Evolutionary conservation across 2,888 invertebrate genomes (phyloP).

Genomic region (Stratiomys singularior): DNA sequence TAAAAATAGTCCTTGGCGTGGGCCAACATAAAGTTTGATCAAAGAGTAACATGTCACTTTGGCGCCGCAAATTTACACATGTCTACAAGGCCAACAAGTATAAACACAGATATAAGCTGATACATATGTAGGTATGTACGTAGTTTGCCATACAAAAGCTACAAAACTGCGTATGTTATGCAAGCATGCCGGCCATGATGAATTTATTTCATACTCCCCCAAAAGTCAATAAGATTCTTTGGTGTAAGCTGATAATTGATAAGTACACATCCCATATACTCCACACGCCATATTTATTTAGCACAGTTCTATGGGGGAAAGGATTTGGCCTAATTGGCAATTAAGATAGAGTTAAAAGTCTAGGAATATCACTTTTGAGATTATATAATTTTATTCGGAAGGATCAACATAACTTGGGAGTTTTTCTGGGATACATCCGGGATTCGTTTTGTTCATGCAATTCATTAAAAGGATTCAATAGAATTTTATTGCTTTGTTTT

Average conservation of each 20-base stretch:
- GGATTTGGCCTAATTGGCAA: constrained; percentile 11
- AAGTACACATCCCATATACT: constrained; percentile 8
- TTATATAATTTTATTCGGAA: no score
- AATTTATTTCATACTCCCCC: background rate
- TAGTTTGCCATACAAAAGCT: background rate
- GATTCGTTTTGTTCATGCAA: no score
- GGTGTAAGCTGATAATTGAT: constrained; percentile 19
- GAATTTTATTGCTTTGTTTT: no score
- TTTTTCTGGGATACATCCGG: no score
- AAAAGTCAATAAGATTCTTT: constrained; percentile 12
- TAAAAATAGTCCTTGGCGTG: constrained; percentile 40
- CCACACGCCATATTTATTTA: background rate
- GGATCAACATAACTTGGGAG: no score
- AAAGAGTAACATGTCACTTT: constrained; percentile 58
- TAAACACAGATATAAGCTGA: background rate
- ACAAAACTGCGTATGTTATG: background rate
- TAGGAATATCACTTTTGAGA: no score
- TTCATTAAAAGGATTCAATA: no score
- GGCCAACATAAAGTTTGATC: constrained; percentile 62
- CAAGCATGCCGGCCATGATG: background rate
- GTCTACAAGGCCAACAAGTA: constrained; percentile 33
- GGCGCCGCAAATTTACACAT: constrained; percentile 58
- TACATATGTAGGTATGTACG: background rate
- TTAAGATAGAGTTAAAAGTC: background rate
- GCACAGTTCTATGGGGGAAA: background rate